phyloP scores from a whole-genome alignment of 2,888 invertebrate species.

The Mythimna loreyi region DNA sequence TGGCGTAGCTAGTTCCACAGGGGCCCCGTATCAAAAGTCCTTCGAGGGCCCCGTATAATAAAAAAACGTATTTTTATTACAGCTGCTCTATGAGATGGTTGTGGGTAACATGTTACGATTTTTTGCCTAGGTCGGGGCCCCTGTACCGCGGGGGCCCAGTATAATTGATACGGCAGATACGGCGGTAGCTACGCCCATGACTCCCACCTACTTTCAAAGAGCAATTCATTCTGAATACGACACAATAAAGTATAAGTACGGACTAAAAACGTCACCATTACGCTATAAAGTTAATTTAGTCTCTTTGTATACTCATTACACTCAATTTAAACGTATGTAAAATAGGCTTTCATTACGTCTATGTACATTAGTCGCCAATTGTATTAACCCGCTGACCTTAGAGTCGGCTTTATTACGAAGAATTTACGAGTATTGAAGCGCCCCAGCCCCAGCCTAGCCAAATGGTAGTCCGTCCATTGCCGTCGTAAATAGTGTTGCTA shows the following conservation, averaged over 20 bases:
- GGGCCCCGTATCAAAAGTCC: too few relatives aligned
- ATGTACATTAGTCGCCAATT: constrained; percentile 57
- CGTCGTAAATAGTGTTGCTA: constrained; percentile 15
- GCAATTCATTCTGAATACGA: constrained; percentile 17
- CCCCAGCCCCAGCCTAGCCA: constrained; percentile 42
- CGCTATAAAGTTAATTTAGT: constrained; percentile 52
- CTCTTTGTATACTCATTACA: constrained; percentile 47
- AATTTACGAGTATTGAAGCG: constrained; percentile 69
- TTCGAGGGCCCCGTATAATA: too few relatives aligned
- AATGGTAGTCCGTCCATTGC: constrained; percentile 56
- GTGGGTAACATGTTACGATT: too few relatives aligned
- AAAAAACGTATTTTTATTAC: too few relatives aligned
- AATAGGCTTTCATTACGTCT: constrained; percentile 50
- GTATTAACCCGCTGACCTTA: constrained; percentile 62
- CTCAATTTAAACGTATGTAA: constrained; percentile 52
- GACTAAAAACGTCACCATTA: constrained; percentile 30
- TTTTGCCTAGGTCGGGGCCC: too few relatives aligned
- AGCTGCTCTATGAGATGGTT: too few relatives aligned
- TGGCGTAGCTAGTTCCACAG: too few relatives aligned
- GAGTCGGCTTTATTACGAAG: constrained; percentile 66
- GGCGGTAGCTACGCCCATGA: too few relatives aligned
- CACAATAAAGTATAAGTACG: constrained; percentile 30
- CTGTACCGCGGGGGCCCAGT: too few relatives aligned
- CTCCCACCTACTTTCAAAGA: constrained; percentile 21
- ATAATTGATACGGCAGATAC: too few relatives aligned